Conservation (phyloP, 2,797 vertebrate genomes). For the Notolepis coatsorum region DNA sequence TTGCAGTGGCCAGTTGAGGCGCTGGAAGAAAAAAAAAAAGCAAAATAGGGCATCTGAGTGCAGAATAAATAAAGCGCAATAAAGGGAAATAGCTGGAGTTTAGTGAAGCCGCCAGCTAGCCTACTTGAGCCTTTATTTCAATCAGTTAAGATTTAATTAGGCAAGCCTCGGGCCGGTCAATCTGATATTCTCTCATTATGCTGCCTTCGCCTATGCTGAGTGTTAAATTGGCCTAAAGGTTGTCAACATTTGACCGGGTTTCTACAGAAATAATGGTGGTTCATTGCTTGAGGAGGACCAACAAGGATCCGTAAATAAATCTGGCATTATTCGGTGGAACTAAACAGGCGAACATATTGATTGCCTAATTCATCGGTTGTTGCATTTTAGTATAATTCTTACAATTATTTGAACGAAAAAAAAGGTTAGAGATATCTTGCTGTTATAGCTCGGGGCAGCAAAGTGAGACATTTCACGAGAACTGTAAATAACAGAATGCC, state of each 20-base stretch:
- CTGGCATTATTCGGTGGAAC: constrained; percentile 82
- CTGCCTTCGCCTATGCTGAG: constrained; percentile 87
- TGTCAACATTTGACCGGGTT: constrained; percentile 91
- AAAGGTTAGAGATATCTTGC: constrained; percentile 56
- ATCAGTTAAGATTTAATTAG: constrained; percentile 97
- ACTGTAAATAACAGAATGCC: constrained; percentile 78
- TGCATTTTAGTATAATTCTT: constrained; percentile 63
- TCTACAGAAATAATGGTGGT: constrained; percentile 80
- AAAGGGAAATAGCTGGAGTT: constrained; percentile 85
- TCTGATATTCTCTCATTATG: constrained; percentile 92
- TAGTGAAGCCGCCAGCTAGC: constrained; percentile 88
- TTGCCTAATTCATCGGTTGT: constrained; percentile 73
- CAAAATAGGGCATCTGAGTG: constrained; percentile 47
- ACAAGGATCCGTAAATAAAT: constrained; percentile 84
- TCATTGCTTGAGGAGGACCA: constrained; percentile 79
- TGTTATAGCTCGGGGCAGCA: constrained; percentile 71
- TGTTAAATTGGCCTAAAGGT: constrained; percentile 88
- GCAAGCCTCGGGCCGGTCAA: constrained; percentile 84
- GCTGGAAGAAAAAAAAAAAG: constrained; percentile 41
- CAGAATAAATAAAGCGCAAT: constrained; percentile 81
- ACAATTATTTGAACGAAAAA: constrained; percentile 55
- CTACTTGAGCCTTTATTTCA: constrained; percentile 89
- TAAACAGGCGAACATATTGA: constrained; percentile 84
- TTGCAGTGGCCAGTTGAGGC: constrained; percentile 54
- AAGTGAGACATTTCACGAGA: constrained; percentile 80